phyloP scores from a whole-genome alignment of 2,797 vertebrate genomes.

The Phrynocephalus forsythii region DNA sequence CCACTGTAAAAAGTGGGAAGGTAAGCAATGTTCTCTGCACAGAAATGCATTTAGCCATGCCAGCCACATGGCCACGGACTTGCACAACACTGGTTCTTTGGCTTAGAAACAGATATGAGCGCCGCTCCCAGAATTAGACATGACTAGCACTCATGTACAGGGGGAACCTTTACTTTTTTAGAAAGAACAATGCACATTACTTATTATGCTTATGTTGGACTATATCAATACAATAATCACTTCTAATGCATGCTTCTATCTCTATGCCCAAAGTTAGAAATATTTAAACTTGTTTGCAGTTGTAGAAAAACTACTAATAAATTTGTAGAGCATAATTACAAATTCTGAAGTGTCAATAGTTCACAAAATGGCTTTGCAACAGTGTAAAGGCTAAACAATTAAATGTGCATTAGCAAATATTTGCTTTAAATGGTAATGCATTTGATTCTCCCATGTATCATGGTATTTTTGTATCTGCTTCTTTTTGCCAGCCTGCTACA shows the following conservation, averaged over 20 bases:
- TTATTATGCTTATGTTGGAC: too few species aligned
- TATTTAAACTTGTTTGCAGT: not conserved
- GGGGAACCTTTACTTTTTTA: too few species aligned
- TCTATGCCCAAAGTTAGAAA: not conserved
- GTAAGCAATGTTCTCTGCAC: too few species aligned
- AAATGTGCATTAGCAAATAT: constrained; percentile 20
- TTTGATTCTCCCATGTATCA: not conserved
- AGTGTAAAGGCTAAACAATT: constrained; percentile 22
- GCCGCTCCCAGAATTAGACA: too few species aligned
- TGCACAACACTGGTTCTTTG: too few species aligned
- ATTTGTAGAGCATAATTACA: not conserved
- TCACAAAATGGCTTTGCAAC: not conserved
- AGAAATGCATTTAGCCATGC: too few species aligned
- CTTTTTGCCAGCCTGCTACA: not conserved
- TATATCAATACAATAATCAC: too few species aligned
- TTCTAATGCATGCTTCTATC: not conserved
- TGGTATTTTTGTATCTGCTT: not conserved
- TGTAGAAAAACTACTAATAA: not conserved
- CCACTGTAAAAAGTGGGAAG: too few species aligned
- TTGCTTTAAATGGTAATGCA: not conserved
- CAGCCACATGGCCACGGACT: too few species aligned
- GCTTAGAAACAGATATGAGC: too few species aligned
- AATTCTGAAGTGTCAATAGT: constrained; percentile 27
- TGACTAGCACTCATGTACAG: too few species aligned
- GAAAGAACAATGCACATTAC: too few species aligned